Conservation (phyloP, 2,113 vertebrate species). For the Gymnarchus niloticus region DNA sequence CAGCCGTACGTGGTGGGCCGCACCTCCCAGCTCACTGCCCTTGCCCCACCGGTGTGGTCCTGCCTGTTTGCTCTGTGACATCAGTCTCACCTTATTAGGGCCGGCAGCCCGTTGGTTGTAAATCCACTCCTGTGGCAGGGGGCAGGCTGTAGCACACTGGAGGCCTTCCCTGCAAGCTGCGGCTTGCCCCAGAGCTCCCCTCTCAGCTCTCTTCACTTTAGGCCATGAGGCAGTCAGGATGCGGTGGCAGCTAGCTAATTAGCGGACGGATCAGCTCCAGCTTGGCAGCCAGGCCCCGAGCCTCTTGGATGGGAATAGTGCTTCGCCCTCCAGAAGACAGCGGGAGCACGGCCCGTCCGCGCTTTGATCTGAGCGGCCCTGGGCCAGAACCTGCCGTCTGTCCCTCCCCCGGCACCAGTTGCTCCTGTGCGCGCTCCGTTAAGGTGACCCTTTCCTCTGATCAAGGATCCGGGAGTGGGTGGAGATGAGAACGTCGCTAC, state of each 20-base stretch:
- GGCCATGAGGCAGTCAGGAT: slow-evolving; percentile 9
- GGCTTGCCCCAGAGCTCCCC: neutral
- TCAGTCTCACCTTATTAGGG: slow-evolving; percentile 10
- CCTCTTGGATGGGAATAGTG: slow-evolving; percentile 48
- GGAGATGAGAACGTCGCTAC: neutral
- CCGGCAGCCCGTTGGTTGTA: neutral
- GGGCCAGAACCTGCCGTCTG: neutral
- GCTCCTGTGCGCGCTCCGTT: neutral
- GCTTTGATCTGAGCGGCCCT: slow-evolving; percentile 37
- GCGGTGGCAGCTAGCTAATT: slow-evolving; percentile 30
- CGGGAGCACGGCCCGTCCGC: slow-evolving; percentile 43
- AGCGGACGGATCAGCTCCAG: slow-evolving; percentile 29
- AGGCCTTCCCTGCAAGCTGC: neutral
- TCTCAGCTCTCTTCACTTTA: neutral
- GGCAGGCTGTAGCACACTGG: neutral
- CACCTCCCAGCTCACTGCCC: neutral
- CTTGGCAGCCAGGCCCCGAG: slow-evolving; percentile 38
- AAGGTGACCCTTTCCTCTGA: slow-evolving; percentile 18
- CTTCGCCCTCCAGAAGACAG: slow-evolving; percentile 53
- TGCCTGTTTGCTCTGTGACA: neutral
- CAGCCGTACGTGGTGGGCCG: neutral
- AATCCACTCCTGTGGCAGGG: neutral
- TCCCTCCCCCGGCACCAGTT: slow-evolving; percentile 1
- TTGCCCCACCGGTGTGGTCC: neutral
- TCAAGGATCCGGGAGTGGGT: neutral